Evolutionary conservation across 2,113 vertebrate species (phyloP).

Genomic region (Scalopus aquaticus): DNA sequence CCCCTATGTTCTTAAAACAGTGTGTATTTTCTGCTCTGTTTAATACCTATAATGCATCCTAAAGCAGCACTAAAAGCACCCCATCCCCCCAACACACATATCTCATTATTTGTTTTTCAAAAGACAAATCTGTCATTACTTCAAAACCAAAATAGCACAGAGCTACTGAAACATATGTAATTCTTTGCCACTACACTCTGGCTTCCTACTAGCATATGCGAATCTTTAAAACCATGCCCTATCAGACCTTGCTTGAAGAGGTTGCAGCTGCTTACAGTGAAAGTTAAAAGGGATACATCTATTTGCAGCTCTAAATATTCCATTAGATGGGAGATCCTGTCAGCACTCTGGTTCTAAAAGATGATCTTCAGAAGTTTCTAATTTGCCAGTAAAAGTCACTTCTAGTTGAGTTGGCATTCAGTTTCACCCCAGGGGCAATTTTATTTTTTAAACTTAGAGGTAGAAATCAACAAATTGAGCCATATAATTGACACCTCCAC

Average conservation of each 20-base stretch:
- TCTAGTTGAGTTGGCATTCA: not conserved
- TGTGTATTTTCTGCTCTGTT: slow-evolving; percentile 21
- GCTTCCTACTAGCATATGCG: not conserved
- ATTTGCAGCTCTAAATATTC: slow-evolving; percentile 63
- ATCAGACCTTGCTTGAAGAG: not conserved
- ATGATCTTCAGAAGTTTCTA: slow-evolving; percentile 45
- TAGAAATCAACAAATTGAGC: slow-evolving; percentile 10
- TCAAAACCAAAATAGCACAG: slow-evolving; percentile 7
- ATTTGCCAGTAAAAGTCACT: slow-evolving; percentile 20
- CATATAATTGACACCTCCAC: not conserved
- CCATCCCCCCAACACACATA: not conserved
- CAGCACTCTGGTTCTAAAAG: slow-evolving; percentile 19
- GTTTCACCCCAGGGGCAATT: not conserved
- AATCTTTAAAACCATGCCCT: not conserved
- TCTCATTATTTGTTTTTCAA: slow-evolving; percentile 21
- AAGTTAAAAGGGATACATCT: slow-evolving; percentile 22
- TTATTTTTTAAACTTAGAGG: slow-evolving; percentile 47
- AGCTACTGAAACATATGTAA: not conserved
- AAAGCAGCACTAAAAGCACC: not conserved
- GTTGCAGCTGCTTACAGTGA: not conserved
- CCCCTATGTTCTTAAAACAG: not conserved
- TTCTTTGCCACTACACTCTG: not conserved
- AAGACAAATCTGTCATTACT: slow-evolving; percentile 14
- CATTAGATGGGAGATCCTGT: slow-evolving; percentile 47
- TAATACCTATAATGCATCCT: slow-evolving; percentile 6